These are phyloP conservation scores for Prunella strophiata DNA, from an alignment of 2,797 vertebrate species.

Conservation along the genomic window DNA sequence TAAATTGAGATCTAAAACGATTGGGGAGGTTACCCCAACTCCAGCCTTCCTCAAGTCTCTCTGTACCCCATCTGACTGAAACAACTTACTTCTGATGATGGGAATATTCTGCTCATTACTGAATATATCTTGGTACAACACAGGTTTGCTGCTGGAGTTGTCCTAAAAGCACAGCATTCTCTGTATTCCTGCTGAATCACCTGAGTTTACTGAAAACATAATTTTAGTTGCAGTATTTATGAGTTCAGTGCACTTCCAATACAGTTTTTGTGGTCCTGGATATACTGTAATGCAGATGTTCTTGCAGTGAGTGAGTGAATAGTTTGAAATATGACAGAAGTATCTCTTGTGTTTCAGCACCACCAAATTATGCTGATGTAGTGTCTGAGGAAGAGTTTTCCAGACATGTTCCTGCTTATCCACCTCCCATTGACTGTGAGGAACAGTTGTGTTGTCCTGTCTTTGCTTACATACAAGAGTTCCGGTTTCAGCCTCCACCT, in stretches of 20 bases:
- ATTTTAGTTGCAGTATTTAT: neutral
- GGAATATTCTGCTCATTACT: neutral
- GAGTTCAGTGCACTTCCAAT: neutral
- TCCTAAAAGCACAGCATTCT: neutral
- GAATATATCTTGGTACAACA: neutral
- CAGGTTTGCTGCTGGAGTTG: neutral
- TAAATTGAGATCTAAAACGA: neutral
- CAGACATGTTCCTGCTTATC: slow-evolving; percentile 64
- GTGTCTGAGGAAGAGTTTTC: slow-evolving; percentile 82
- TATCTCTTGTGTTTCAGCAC: slow-evolving; percentile 71
- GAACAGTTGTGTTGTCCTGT: slow-evolving; percentile 74
- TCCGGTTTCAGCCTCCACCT: slow-evolving; percentile 84
- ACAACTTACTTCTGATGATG: neutral
- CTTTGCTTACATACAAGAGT: slow-evolving; percentile 81
- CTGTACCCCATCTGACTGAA: neutral
- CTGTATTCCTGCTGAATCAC: neutral
- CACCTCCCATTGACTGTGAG: slow-evolving; percentile 64
- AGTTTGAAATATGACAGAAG: neutral
- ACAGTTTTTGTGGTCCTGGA: neutral
- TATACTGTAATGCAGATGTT: neutral
- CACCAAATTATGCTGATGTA: slow-evolving; percentile 84
- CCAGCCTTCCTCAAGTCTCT: neutral
- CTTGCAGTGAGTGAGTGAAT: neutral
- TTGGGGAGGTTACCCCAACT: neutral
- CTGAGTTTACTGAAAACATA: neutral